A percentile compares a stretch with the other conserved stretches of the same genome.
Conservation (phyloP, 2,888 invertebrate genomes). For the Cecidostiba fungosa region DNA sequence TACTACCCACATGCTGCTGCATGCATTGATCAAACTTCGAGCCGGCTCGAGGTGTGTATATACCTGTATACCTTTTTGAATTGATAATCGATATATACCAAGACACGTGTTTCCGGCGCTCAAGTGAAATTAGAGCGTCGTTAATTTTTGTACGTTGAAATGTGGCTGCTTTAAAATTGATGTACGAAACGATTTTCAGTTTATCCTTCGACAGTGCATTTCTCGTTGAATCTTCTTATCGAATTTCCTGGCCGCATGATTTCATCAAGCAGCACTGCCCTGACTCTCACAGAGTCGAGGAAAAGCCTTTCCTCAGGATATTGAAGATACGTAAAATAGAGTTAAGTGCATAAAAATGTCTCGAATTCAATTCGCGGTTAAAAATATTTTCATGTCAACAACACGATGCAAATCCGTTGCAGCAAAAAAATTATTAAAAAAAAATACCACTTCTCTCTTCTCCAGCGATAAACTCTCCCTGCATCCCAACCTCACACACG, state of each 20-base stretch:
- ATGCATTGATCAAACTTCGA: conserved; percentile 21
- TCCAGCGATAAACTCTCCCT: not conserved
- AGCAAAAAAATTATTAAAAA: too few species aligned
- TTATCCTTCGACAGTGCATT: too few species aligned
- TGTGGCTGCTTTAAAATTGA: too few species aligned
- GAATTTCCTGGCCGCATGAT: conserved; percentile 7
- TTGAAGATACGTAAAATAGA: not conserved
- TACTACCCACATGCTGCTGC: not conserved
- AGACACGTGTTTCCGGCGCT: not conserved
- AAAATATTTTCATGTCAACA: too few species aligned
- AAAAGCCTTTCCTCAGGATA: not conserved
- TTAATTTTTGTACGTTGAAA: too few species aligned
- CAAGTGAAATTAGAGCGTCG: too few species aligned
- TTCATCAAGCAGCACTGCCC: not conserved
- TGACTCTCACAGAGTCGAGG: not conserved
- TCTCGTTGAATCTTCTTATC: not conserved
- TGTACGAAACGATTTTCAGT: too few species aligned
- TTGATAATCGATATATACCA: not conserved
- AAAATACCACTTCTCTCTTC: not conserved
- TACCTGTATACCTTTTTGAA: not conserved
- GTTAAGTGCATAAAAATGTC: not conserved
- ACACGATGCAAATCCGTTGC: too few species aligned
- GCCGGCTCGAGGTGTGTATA: not conserved
- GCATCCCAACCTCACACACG: not conserved
- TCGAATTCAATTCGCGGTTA: too few species aligned